Base-by-base conservation (phyloP, 2,888 invertebrate species). In the Hirtodrosophila histrioides region DNA sequence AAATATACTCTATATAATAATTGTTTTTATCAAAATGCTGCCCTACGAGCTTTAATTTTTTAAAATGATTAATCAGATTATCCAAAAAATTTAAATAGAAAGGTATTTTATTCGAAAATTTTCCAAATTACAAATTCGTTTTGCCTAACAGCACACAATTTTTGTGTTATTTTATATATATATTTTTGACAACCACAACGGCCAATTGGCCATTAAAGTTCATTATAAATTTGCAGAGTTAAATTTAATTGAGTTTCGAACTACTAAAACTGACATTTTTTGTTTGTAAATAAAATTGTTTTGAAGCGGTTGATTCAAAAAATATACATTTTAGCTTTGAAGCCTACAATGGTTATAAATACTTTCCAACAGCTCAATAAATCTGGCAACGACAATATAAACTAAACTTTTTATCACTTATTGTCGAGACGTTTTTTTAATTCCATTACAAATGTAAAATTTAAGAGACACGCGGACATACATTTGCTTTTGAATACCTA, bases 21-120 rank as follows among this genome's bases (percentile, higher is more conserved):
- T 64, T 51, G 53, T 17, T 17, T 17, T 17, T 55, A 55, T 74
- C 46, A 75, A 72, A 75, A 75, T 72, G 72, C 64, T 68, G 69
- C 60, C 61, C 48, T 61, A 27, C 9, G 35, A 36, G 33, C 54
- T 56, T 49, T 7, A 40, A 6, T 40, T 35, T 40, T 53, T 46
- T 36, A 10, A 37, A 35, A 41, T 48, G 43, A 49, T 44, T 37
- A 27, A 64, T 53, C 24, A 40, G 36, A 45, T 33, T 45, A 49
- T 35, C 17, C 8, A 41, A 49, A 40, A 40, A 17, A 31, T 23
- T 43, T 49, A 43, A 55, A 24, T 41, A 33, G 41, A 12, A 17
- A 17, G 17, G 17, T 7, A 41, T 53, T 62, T 45, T 61, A 54
- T 72, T 72, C 50, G 41, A 57, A 61, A 11, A 31, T 17, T 17